Evolutionary conservation across 2,797 vertebrate genomes (phyloP), one percentile per base, ranked within the genome.

Genomic region (Fistularia commersonii): DNA sequence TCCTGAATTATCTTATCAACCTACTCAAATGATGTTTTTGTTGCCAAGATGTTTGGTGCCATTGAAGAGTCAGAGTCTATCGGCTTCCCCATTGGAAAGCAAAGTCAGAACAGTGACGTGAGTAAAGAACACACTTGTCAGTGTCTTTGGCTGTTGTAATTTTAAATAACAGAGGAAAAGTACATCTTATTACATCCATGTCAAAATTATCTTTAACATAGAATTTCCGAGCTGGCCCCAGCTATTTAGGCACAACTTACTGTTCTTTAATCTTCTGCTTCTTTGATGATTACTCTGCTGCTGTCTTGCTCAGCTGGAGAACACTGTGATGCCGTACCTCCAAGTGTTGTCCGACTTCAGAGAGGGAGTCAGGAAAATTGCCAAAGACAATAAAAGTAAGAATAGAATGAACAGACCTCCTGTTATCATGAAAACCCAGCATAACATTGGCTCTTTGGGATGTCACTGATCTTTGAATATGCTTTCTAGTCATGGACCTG

Each of bases 321-420:
- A 85, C 81, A 92, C 90, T 0, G 92, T 98, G 77, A 93, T 97
- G 93, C 97, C 97, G 0, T 99, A 94, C 75, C 91, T 99, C 13
- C 74, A 91, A 0, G 93, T 91, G 10, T 77, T 99, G 52, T 95
- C 97, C 0, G 91, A 96, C 12, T 98, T 99, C 88, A 90, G 97
- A 72, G 95, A 96, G 69, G 77, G 79, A 0, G 92, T 99, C 42
- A 81, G 97, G 5, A 92, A 82, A 69, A 94, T 99, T 0, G 95
- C 96, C 77, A 86, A 92, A 31, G 94, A 95, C 60, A 89, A 92
- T 66, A 94, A 94, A 90, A 95, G 97, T 98, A 54, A 81, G 69
- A 8, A 33, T 12, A n/a, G 6, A 8, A 13, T 12, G 7, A 7
- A 13, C 14, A 10, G 11, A 23, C 14, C 36, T 48, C 8, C 6